A percentile compares a stretch with the other conserved stretches of the same genome.
phyloP scores from a whole-genome alignment of 2,113 vertebrate genomes.

The Zonotrichia leucophrys region DNA sequence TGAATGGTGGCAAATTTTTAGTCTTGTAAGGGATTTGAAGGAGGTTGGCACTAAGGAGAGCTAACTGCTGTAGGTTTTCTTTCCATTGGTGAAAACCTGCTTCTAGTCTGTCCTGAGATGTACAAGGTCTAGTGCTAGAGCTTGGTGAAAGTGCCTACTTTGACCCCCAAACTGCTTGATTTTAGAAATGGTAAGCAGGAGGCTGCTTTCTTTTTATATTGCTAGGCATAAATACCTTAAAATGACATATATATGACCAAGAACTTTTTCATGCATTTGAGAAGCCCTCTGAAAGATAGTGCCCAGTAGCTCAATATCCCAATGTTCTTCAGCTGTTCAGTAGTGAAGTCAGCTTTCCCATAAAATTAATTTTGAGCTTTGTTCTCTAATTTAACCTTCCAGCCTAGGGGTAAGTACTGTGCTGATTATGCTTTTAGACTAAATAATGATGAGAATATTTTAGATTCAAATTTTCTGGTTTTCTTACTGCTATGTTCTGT shows the following conservation, averaged over 20 bases:
- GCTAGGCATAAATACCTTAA: neutral
- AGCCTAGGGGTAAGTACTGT: neutral
- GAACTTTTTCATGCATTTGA: neutral
- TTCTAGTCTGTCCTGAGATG: neutral
- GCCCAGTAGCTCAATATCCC: neutral
- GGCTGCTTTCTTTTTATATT: neutral
- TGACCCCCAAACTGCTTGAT: neutral
- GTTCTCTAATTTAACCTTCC: neutral
- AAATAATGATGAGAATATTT: neutral
- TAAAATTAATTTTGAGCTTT: neutral
- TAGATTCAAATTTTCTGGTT: neutral
- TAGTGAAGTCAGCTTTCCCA: neutral
- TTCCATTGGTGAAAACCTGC: neutral
- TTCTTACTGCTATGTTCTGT: neutral
- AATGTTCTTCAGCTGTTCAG: neutral
- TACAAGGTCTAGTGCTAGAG: neutral
- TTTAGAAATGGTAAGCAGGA: neutral
- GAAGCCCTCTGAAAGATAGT: neutral
- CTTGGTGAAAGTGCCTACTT: neutral
- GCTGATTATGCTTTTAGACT: neutral
- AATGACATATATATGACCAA: neutral
- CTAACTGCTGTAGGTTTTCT: neutral
- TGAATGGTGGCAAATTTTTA: rapidly evolving
- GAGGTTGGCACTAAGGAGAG: neutral
- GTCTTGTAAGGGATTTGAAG: neutral